phyloP scores from a whole-genome alignment of 2,113 vertebrate species.

The Junco hyemalis region DNA sequence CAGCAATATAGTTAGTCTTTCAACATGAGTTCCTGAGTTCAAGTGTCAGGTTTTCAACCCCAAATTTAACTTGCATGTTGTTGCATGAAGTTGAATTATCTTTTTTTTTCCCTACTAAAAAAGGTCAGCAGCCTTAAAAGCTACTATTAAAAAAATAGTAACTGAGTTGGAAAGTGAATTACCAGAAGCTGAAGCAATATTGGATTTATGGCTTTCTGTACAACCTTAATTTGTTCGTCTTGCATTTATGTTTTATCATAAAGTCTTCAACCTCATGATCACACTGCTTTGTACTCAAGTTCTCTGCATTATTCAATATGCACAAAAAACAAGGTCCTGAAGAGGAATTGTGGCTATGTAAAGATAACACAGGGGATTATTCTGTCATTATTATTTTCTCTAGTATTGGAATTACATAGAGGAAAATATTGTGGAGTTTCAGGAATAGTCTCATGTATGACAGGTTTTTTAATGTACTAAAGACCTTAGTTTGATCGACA shows the following conservation, averaged over 20 bases:
- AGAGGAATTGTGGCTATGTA: neutral
- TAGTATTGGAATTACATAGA: neutral
- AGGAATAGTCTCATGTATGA: neutral
- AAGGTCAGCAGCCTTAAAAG: neutral
- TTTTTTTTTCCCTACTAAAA: neutral
- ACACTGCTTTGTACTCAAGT: neutral
- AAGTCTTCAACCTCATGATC: neutral
- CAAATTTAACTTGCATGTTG: neutral
- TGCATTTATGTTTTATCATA: neutral
- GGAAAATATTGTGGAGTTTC: neutral
- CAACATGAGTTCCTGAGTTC: neutral
- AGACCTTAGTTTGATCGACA: neutral
- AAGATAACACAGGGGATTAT: neutral
- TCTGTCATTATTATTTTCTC: neutral
- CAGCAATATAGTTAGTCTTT: neutral
- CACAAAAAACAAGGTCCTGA: neutral
- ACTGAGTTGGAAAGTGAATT: constrained; percentile 18
- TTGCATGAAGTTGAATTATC: neutral
- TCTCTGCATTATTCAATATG: neutral
- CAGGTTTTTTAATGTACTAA: neutral
- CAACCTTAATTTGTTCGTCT: constrained; percentile 22
- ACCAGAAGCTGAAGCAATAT: neutral
- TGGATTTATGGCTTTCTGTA: constrained; percentile 24
- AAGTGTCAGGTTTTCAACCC: neutral
- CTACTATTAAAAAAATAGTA: neutral